These are phyloP conservation scores for Micrastur ruficollis DNA, from an alignment of 2,797 vertebrate genomes.

Conservation along the genomic window DNA sequence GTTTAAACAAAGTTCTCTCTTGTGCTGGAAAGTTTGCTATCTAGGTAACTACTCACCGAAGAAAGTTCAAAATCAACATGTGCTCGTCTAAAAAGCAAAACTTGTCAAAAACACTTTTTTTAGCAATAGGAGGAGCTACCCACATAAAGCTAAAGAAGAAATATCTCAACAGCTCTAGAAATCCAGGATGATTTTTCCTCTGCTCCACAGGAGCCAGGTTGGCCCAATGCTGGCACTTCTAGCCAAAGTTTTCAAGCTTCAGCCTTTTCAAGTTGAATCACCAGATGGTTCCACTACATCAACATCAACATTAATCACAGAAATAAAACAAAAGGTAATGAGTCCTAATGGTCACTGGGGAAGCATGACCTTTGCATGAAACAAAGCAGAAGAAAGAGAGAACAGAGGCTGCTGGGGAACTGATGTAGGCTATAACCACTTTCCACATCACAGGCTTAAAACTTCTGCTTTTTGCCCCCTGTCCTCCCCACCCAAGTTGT, in stretches of 20 bases:
- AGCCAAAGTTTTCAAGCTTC: neutral
- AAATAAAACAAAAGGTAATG: neutral
- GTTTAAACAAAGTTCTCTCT: neutral
- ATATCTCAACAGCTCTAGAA: neutral
- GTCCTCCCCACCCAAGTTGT: neutral
- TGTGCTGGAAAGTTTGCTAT: neutral
- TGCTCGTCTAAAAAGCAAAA: neutral
- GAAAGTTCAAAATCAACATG: neutral
- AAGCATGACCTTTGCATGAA: neutral
- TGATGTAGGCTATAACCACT: neutral
- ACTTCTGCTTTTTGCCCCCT: neutral
- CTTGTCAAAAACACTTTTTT: neutral
- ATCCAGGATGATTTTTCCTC: neutral
- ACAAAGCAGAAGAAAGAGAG: neutral
- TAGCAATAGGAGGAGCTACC: neutral
- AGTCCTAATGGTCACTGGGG: neutral
- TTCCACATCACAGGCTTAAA: neutral
- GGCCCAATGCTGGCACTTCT: neutral
- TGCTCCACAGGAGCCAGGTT: accelerated
- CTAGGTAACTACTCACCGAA: neutral
- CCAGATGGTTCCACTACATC: neutral
- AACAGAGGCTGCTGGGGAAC: neutral
- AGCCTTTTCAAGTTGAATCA: neutral
- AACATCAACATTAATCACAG: neutral
- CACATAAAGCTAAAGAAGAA: neutral